A percentile compares a stretch with the other conserved stretches of the same genome.
Conservation (phyloP, 2,113 vertebrate species). For the Cairina moschata region DNA sequence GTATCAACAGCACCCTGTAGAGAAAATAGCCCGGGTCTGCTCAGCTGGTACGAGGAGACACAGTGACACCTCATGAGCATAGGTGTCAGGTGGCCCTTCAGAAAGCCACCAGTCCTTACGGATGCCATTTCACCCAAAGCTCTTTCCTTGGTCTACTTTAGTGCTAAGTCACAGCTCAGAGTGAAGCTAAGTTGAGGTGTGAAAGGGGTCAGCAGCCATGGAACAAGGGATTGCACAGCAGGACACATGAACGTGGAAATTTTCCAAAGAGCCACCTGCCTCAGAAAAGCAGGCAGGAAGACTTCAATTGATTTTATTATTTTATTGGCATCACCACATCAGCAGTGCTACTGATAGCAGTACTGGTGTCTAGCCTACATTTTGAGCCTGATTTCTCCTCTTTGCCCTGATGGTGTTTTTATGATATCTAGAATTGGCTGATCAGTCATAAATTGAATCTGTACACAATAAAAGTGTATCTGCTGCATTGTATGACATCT, state of each 20-base stretch:
- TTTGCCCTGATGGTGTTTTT: background rate
- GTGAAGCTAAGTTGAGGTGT: background rate
- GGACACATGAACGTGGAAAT: background rate
- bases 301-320: background rate
- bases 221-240: background rate
- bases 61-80: background rate
- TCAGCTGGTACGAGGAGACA: background rate
- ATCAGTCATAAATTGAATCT: background rate
- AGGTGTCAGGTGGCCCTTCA: background rate
- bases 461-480: background rate
- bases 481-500: background rate
- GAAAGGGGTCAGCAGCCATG: background rate
- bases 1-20: background rate
- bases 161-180: background rate
- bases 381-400: background rate
- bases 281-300: background rate
- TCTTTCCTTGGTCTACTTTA: background rate
- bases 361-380: background rate
- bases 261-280: background rate
- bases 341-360: background rate
- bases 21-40: background rate
- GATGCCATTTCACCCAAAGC: background rate
- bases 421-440: background rate
- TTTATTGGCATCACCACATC: background rate
- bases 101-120: background rate